These are phyloP conservation scores for Hypselothyrea guttata DNA, from an alignment of 2,888 invertebrate genomes.

Conservation along the genomic window DNA sequence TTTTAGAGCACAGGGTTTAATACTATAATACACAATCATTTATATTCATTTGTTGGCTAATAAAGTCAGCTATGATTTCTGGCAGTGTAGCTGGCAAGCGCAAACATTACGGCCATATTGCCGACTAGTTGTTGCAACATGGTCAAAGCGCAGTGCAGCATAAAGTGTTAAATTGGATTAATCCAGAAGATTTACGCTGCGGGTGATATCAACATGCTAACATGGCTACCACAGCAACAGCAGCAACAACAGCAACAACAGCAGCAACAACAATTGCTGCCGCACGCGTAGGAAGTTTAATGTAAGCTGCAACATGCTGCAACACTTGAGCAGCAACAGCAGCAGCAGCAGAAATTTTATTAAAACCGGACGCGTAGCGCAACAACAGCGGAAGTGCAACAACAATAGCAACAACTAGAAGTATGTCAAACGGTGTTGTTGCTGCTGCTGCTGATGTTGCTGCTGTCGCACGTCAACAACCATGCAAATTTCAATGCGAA, in stretches of 20 bases:
- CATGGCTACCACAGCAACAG: conserved; percentile 42
- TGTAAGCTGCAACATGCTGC: conserved; percentile 60
- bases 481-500: conserved; percentile 75
- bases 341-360: conserved; percentile 62
- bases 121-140: conserved; percentile 44
- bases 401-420: conserved; percentile 28
- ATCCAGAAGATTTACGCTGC: conserved; percentile 81
- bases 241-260: conserved; percentile 36
- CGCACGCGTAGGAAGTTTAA: conserved; percentile 35
- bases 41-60: neutral
- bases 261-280: conserved; percentile 18
- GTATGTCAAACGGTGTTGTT: conserved; percentile 59
- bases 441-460: conserved; percentile 15
- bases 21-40: too few species aligned
- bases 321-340: conserved; percentile 57
- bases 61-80: neutral
- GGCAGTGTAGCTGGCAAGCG: conserved; percentile 37
- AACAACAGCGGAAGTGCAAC: conserved; percentile 73
- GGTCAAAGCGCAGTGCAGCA: conserved; percentile 68
- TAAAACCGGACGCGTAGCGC: conserved; percentile 78
- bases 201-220: conserved; percentile 79
- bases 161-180: conserved; percentile 82
- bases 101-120: conserved; percentile 47
- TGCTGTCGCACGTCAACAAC: conserved; percentile 53
- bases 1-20: too few species aligned